Conservation (phyloP, 2,888 invertebrate genomes). For the Hanleya hanleyi region DNA sequence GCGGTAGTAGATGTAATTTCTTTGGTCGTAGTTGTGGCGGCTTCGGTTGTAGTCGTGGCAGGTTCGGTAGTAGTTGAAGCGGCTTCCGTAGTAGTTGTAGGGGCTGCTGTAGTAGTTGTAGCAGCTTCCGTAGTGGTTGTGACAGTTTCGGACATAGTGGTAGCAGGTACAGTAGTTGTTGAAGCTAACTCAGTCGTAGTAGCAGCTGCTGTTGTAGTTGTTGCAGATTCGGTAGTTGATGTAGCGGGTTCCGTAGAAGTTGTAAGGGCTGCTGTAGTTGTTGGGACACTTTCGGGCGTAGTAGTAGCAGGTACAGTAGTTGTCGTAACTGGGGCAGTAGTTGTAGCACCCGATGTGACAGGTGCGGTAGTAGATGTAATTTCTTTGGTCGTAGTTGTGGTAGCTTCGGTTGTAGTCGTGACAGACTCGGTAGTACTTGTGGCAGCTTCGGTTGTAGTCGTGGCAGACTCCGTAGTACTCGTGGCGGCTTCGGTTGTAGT, state of each 20-base stretch:
- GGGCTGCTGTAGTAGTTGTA: constrained; percentile 28
- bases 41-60: constrained; percentile 13
- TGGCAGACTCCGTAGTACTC: constrained; percentile 7
- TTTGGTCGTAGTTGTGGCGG: constrained; percentile 6
- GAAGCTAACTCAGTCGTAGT: constrained; percentile 20
- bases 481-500: constrained; percentile 7
- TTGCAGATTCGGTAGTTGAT: constrained; percentile 16
- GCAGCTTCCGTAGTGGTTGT: constrained; percentile 28
- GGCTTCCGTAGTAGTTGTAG: constrained; percentile 14
- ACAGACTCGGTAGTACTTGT: constrained; percentile 3
- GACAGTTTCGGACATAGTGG: constrained; percentile 23
- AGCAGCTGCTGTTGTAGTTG: constrained; percentile 24
- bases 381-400: constrained; percentile 1
- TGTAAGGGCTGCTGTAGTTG: constrained; percentile 78
- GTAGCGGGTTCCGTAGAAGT: constrained; percentile 72
- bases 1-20: constrained; percentile 7
- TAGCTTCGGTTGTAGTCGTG: constrained; percentile 10
- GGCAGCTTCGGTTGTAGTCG: constrained; percentile 9
- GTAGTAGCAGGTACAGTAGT: constrained; percentile 13
- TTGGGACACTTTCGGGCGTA: constrained; percentile 14
- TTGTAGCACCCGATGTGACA: background rate
- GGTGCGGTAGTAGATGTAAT: constrained; percentile 7
- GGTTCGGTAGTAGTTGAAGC: constrained; percentile 10
- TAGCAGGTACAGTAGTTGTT: constrained; percentile 16
- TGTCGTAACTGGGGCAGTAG: constrained; percentile 12